Evolutionary conservation across 1,140 invertebrate species (phyloP), one percentile per base, ranked within the genome.

Genomic region (Choristoneura fumiferana): DNA sequence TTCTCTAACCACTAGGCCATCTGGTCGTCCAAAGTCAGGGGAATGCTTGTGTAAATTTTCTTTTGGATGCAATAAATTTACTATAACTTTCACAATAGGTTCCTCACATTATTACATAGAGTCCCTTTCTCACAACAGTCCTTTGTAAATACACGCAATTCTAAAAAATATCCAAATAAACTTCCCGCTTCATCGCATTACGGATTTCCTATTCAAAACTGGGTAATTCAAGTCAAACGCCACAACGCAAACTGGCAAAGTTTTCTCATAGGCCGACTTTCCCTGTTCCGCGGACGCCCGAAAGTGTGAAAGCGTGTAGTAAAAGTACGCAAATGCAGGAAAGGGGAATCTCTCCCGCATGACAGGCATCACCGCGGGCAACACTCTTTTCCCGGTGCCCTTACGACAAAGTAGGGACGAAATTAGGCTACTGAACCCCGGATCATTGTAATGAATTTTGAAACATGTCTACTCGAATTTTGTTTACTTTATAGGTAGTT

Each of bases 271-370:
- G 56, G 34, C 65, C 53, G 36, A 52, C 57, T 49, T 36, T 53
- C 56, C 54, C 67, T 60, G 67, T 65, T 49, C 22, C 22, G n/a
- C 17, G 69, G 71, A 66, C 64, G 62, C 52, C 62, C 64, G 66
- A 78, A 81, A 84, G 79, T 84, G 79, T 80, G 70, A 83, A 83
- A 81, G 63, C 72, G 63, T 85, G 79, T 82, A 71, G 54, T 63
- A 72, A 58, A 75, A 80, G 67, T 69, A 69, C 60, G 58, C 53
- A 63, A 53, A 65, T 65, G 62, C 58, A 55, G 65, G 56, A 65
- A 73, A 62, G 74, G 66, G 69, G 74, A 71, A 73, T 69, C 58
- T 75, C 61, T 69, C 73, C 67, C 69, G 67, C 59, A 75, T 69
- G 68, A 67, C 65, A 75, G 65, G 71, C 66, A 64, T 68, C 60